Conservation (phyloP, 1,140 invertebrate species). For the Drosophila cardini region DNA sequence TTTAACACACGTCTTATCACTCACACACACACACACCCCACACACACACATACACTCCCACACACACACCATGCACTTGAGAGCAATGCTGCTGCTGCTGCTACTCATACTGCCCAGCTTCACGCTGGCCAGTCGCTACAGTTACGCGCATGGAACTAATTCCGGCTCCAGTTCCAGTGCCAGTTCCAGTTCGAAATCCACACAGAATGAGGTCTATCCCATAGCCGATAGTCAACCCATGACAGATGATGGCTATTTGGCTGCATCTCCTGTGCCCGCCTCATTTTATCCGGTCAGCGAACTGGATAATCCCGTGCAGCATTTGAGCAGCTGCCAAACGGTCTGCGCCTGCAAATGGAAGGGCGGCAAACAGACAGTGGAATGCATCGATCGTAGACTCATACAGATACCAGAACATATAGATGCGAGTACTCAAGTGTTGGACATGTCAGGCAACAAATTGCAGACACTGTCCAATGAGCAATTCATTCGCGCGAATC, state of each 20-base stretch:
- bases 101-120: constrained; percentile 11
- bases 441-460: constrained; percentile 94
- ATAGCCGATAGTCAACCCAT: constrained; percentile 79
- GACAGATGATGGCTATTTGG: constrained; percentile 74
- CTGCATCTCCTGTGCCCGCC: constrained; percentile 35
- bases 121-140: constrained; percentile 22
- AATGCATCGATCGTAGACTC: constrained; percentile 92
- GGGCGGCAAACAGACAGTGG: constrained; percentile 94
- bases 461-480: constrained; percentile 92
- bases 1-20: constrained; percentile 8
- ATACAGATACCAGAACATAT: constrained; percentile 93
- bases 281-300: constrained; percentile 41
- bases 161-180: neutral
- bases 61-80: constrained; percentile 15
- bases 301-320: constrained; percentile 55
- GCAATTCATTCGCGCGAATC: constrained; percentile 91
- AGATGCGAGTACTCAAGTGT: constrained; percentile 94
- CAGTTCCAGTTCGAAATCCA: constrained; percentile 13
- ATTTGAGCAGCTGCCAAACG: constrained; percentile 87
- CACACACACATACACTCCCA: constrained; percentile 2
- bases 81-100: constrained; percentile 13
- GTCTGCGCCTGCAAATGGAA: constrained; percentile 97
- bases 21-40: neutral
- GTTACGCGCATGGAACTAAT: neutral
- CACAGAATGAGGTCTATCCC: constrained; percentile 72